These are phyloP conservation scores for Eretmochelys imbricata DNA, from an alignment of 2,113 vertebrate genomes.

Conservation along the genomic window DNA sequence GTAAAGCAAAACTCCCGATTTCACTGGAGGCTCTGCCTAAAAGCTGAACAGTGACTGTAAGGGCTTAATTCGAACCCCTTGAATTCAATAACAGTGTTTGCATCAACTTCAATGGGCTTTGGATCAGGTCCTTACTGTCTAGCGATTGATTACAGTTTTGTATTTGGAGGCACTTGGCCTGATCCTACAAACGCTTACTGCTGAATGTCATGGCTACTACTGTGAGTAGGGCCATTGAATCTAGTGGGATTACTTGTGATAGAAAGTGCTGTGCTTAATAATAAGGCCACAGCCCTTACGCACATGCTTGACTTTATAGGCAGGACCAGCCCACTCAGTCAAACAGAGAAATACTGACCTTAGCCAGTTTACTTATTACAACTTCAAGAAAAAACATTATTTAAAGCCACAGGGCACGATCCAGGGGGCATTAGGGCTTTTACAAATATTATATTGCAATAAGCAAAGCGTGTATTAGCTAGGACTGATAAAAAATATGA, in stretches of 20 bases:
- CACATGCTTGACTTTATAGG: neutral
- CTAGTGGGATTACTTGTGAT: neutral
- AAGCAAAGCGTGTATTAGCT: neutral
- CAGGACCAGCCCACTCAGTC: neutral
- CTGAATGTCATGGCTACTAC: neutral
- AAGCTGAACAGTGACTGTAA: slow-evolving; percentile 10
- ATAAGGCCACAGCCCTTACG: neutral
- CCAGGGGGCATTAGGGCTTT: neutral
- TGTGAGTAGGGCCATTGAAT: neutral
- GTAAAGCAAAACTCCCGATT: slow-evolving; percentile 3
- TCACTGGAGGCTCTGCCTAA: neutral
- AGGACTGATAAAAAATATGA: neutral
- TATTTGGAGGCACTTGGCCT: fast-evolving
- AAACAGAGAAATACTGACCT: neutral
- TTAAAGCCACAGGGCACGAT: neutral
- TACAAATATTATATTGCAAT: neutral
- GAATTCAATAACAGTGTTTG: slow-evolving; percentile 20
- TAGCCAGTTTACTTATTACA: neutral
- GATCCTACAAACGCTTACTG: neutral
- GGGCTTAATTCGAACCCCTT: slow-evolving; percentile 29
- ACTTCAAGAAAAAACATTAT: neutral
- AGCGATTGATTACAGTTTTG: neutral
- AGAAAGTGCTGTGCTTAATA: neutral
- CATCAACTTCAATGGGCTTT: neutral
- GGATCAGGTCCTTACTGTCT: neutral